Percentiles rank a stretch among this genome's conserved stretches.
Evolutionary conservation across 2,888 invertebrate species (phyloP).

Genomic region (Microctonus aethiopoides): DNA sequence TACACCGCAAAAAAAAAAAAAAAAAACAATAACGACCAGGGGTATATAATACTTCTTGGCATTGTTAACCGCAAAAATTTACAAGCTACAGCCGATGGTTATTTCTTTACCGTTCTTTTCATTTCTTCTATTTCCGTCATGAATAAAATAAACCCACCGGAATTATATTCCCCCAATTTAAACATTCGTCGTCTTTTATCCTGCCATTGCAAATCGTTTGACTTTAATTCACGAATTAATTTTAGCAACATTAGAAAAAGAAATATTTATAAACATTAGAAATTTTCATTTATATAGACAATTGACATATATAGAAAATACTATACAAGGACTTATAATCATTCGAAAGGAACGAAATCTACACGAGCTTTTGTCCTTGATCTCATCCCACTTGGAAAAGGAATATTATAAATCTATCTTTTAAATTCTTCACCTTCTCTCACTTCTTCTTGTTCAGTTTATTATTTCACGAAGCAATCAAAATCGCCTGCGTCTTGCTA

Average conservation of each 20-base stretch:
- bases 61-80: conserved; percentile 12
- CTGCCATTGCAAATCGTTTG: not conserved
- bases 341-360: conserved; percentile 23
- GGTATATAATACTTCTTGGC: not conserved
- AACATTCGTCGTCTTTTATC: not conserved
- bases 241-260: no score
- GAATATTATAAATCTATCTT: conserved; percentile 9
- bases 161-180: conserved; percentile 29
- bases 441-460: not conserved
- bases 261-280: no score
- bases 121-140: conserved; percentile 17
- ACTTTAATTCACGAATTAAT: not conserved
- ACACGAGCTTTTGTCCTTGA: conserved; percentile 25
- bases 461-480: not conserved
- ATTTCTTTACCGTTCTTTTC: not conserved
- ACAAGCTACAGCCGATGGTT: not conserved
- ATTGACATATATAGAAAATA: no score
- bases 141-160: conserved; percentile 15
- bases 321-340: no score
- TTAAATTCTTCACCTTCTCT: no score
- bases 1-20: not conserved
- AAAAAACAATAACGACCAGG: not conserved
- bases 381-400: conserved; percentile 29
- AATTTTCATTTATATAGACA: no score
- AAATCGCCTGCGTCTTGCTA: not conserved